Conservation (phyloP, 2,888 invertebrate genomes). For the Zygogramma bicolorata region DNA sequence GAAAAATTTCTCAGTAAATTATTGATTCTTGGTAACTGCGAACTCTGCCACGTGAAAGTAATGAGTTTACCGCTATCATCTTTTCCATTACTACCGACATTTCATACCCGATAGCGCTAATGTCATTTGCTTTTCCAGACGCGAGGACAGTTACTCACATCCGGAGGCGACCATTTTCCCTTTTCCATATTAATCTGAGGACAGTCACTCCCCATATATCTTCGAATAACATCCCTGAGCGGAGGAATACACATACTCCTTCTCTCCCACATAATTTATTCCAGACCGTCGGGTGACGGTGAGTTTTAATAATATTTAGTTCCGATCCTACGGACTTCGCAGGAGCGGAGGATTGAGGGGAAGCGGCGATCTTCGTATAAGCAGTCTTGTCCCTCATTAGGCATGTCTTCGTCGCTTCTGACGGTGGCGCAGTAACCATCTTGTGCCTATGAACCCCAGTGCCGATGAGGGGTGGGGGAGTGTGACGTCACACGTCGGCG, state of each 20-base stretch:
- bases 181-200: constrained; percentile 49
- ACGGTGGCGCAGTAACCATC: constrained; percentile 61
- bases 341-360: constrained; percentile 24
- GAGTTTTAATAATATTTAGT: constrained; percentile 57
- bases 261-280: constrained; percentile 48
- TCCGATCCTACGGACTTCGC: constrained; percentile 38
- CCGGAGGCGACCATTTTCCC: constrained; percentile 45
- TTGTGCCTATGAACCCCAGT: constrained; percentile 54
- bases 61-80: constrained; percentile 14
- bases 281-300: constrained; percentile 47
- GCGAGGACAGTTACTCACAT: constrained; percentile 29
- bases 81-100: constrained; percentile 23
- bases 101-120: constrained; percentile 32
- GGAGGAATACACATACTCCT: constrained; percentile 50
- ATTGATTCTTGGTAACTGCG: too few relatives aligned
- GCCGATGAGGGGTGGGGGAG: constrained; percentile 50
- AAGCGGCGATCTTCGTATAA: constrained; percentile 44
- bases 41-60: constrained; percentile 15
- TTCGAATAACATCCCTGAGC: constrained; percentile 40
- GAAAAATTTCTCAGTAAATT: too few relatives aligned
- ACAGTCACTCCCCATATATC: constrained; percentile 45
- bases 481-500: constrained; percentile 58
- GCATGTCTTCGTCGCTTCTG: constrained; percentile 56
- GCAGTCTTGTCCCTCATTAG: constrained; percentile 55
- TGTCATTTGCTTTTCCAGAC: constrained; percentile 29